Evolutionary conservation across 2,113 vertebrate species (phyloP).

Genomic region (Columbina picui): DNA sequence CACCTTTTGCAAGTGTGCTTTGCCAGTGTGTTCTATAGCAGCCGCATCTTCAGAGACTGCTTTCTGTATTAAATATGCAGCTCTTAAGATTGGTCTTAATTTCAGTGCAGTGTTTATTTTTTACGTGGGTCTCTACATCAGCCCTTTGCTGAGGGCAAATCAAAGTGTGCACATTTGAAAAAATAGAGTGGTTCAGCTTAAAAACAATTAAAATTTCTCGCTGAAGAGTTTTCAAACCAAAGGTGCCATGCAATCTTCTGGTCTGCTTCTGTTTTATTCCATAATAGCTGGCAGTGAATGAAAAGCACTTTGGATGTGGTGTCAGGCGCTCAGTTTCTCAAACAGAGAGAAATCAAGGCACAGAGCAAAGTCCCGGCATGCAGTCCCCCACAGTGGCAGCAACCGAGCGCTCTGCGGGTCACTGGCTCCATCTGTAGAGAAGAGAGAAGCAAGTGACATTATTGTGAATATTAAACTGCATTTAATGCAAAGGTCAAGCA

Average conservation of each 20-base stretch:
- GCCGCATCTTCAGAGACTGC: background rate
- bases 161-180: background rate
- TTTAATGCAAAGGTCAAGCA: background rate
- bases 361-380: background rate
- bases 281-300: background rate
- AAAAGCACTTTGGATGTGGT: background rate
- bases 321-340: background rate
- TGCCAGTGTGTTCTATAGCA: background rate
- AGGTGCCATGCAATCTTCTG: accelerated
- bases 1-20: background rate
- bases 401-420: accelerated
- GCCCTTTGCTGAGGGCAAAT: background rate
- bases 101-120: background rate
- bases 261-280: background rate
- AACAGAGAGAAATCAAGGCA: background rate
- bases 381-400: background rate
- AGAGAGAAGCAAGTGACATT: background rate
- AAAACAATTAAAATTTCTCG: background rate
- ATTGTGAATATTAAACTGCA: background rate
- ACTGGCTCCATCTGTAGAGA: background rate
- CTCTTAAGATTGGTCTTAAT: background rate
- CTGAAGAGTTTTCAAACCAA: background rate
- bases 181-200: background rate
- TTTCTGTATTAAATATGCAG: background rate
- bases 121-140: background rate